Base-by-base conservation (phyloP, 2,888 invertebrate genomes). In the Heliconius cydno region DNA sequence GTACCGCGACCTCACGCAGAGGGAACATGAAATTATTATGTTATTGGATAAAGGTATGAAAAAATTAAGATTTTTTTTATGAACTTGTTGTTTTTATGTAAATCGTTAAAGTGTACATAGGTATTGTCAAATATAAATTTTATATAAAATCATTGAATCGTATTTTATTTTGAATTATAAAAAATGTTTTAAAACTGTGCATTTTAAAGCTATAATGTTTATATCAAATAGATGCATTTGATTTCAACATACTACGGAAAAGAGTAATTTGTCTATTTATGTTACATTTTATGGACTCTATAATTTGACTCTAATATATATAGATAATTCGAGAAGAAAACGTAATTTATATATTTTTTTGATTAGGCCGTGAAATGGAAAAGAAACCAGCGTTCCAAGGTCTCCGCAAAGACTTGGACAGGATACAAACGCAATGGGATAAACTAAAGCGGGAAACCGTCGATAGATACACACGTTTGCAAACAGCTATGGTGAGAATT, bases 11-110 rank as follows among this genome's bases (percentile, higher is more conserved):
- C 97, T 99, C 2, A 97, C 98, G 94, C 96, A 97, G 83, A 96
- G 98, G 82, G 98, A 98, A 87, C 98, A 98, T 87, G 99, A 99
- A 92, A 97, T 99, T 0, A 98, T 99, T 84, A 98, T 99, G 97
- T 95, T 99, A 25, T 91, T 99, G 52, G 98, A 99, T 88, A 98
- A 98, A 92, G 99, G 99, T 85, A 63, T 79, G 68, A 7, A 67
- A 19, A 28, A 30, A 60, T n/a, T n/a, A 15, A 5, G 9, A 5
- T 60, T n/a, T 66, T 28, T 66, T 9, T 63, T 63, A 25, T 63
- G 10, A n/a, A 52, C 4, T 19, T 6, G 6, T 66, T 25, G 28
- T 66, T 65, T 65, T 28, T 19, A 3, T 57, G n/a, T 52, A 6
- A 52, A 52, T 52, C 2, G 15, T 52, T 52, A 52, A n/a, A 60